Conservation (phyloP, 2,113 vertebrate species). For the Zosterops borbonicus region DNA sequence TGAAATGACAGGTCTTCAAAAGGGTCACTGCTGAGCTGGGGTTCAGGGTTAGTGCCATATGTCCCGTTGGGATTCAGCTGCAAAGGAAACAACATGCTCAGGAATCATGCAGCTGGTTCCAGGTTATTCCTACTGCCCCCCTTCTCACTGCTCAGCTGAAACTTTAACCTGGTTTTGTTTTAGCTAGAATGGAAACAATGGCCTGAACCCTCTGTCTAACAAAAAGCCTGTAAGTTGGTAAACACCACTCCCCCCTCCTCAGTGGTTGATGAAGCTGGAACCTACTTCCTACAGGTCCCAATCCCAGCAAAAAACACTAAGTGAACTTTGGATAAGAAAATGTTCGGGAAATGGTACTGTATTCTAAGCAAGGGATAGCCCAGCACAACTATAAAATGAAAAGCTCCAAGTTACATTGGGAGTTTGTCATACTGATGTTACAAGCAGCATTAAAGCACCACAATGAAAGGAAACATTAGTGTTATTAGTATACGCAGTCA, state of each 20-base stretch:
- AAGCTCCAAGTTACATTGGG: background rate
- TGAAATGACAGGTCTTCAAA: conserved; percentile 81
- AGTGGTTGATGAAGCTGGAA: background rate
- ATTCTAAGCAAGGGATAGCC: conserved; percentile 23
- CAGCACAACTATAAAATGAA: background rate
- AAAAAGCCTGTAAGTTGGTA: background rate
- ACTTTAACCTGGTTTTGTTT: background rate
- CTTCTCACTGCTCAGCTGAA: background rate
- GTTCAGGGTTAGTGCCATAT: conserved; percentile 75
- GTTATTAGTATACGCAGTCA: conserved; percentile 23
- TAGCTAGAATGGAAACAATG: background rate
- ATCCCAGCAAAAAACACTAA: background rate
- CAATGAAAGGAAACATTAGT: conserved; percentile 48
- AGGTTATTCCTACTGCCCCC: background rate
- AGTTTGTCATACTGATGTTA: conserved; percentile 1
- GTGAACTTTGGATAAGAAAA: background rate
- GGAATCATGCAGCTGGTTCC: background rate
- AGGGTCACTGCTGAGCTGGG: conserved; percentile 81
- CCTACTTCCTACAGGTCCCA: background rate
- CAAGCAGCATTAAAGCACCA: conserved; percentile 30
- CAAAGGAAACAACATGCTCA: conserved; percentile 53
- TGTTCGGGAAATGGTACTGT: background rate
- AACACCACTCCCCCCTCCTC: background rate
- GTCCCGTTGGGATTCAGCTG: conserved; percentile 76
- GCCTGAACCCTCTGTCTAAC: background rate